phyloP scores from a whole-genome alignment of 2,888 invertebrate species.

The Drosophila multiciliata region DNA sequence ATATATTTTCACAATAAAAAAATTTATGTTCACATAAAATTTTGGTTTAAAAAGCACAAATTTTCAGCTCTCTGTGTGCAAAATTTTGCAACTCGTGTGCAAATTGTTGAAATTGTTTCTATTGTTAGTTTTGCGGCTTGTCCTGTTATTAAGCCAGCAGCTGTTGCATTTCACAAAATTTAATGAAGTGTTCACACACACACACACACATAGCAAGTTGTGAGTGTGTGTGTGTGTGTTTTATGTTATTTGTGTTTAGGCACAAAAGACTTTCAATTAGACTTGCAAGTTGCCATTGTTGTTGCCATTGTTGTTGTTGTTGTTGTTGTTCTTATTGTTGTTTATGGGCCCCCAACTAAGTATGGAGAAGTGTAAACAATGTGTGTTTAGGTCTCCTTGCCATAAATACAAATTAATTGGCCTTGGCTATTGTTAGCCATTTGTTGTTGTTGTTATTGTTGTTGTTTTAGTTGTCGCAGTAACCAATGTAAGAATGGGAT shows the following conservation, averaged over 20 bases:
- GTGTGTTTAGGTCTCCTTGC: slow-evolving; percentile 28
- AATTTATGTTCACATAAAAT: slow-evolving; percentile 2
- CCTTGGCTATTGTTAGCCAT: slow-evolving; percentile 42
- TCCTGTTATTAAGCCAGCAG: slow-evolving; percentile 63
- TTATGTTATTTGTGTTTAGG: slow-evolving; percentile 42
- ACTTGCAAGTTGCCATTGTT: slow-evolving; percentile 25
- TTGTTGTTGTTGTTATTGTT: slow-evolving; percentile 22
- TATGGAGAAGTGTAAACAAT: slow-evolving; percentile 32
- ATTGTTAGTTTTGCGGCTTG: slow-evolving; percentile 50
- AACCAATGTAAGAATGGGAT: not conserved
- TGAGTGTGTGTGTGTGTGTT: slow-evolving; percentile 21
- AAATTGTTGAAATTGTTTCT: slow-evolving; percentile 36
- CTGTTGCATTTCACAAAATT: slow-evolving; percentile 66
- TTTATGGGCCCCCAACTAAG: slow-evolving; percentile 6
- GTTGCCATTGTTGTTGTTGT: slow-evolving; percentile 5
- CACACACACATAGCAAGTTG: not conserved
- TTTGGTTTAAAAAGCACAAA: slow-evolving; percentile 24
- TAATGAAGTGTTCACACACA: slow-evolving; percentile 54
- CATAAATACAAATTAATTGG: slow-evolving; percentile 65
- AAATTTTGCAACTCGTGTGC: slow-evolving; percentile 25
- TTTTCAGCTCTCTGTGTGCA: slow-evolving; percentile 5
- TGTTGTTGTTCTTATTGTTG: slow-evolving; percentile 12
- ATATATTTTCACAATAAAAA: slow-evolving; percentile 29
- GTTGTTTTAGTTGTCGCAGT: not conserved
- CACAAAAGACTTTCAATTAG: slow-evolving; percentile 55